Evolutionary conservation across 2,797 vertebrate genomes (phyloP).

Genomic region (Acanthopagrus latus): DNA sequence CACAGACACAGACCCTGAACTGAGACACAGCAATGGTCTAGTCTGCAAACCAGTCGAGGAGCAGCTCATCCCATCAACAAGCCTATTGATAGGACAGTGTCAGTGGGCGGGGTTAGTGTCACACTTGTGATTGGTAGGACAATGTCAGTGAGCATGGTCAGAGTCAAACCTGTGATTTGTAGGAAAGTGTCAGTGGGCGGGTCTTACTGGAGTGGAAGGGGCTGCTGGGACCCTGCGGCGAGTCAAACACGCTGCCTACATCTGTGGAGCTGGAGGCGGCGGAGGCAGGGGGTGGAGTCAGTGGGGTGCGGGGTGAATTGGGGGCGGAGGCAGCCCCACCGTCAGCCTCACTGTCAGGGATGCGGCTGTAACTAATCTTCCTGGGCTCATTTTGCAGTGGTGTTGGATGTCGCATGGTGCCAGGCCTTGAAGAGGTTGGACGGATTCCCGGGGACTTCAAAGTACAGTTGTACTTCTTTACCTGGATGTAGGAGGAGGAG

Average conservation of each 20-base stretch:
- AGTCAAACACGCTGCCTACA: slow-evolving; percentile 95
- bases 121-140: background rate
- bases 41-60: too few species aligned
- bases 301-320: slow-evolving; percentile 93
- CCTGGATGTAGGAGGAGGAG: slow-evolving; percentile 74
- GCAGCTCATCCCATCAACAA: too few species aligned
- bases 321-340: slow-evolving; percentile 89
- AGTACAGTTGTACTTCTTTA: slow-evolving; percentile 92
- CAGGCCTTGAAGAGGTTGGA: slow-evolving; percentile 90
- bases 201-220: slow-evolving; percentile 95
- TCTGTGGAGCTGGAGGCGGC: slow-evolving; percentile 93
- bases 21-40: too few species aligned
- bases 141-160: background rate
- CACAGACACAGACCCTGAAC: too few species aligned
- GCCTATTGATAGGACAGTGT: too few species aligned
- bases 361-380: slow-evolving; percentile 97
- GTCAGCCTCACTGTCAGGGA: slow-evolving; percentile 93
- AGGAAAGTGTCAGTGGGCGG: background rate
- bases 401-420: slow-evolving; percentile 94
- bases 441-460: slow-evolving; percentile 97
- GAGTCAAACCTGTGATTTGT: background rate
- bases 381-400: slow-evolving; percentile 95
- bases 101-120: too few species aligned
- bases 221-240: slow-evolving; percentile 90
- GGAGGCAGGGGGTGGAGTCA: slow-evolving; percentile 93